These are phyloP conservation scores for Phallusia fumigata DNA, from an alignment of 23 tunicate genomes.

Conservation along the genomic window DNA sequence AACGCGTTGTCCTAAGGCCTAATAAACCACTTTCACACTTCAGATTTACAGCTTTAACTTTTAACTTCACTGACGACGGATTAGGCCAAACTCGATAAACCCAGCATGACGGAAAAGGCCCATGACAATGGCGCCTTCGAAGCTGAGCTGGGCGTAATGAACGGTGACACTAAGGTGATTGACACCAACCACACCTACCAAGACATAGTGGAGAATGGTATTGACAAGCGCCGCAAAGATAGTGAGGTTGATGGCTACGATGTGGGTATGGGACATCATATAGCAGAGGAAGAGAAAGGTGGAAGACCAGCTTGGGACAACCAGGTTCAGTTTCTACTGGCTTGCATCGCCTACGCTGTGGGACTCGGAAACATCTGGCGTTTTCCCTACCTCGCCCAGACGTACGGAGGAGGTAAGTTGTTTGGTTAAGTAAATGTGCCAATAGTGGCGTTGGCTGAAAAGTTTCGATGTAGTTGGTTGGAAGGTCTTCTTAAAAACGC, in stretches of 20 bases:
- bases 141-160: neutral
- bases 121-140: neutral
- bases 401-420: slow-evolving; percentile 91
- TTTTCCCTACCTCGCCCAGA: slow-evolving; percentile 98
- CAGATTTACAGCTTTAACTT: no score
- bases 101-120: neutral
- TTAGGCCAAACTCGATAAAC: no score
- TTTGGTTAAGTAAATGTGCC: no score
- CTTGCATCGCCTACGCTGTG: slow-evolving; percentile 98
- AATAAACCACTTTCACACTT: no score
- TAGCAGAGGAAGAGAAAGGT: slow-evolving; percentile 32
- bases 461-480: no score
- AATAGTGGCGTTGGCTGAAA: no score
- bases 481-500: no score
- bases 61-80: neutral
- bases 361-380: slow-evolving; percentile 99
- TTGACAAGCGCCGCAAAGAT: neutral
- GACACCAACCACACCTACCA: neutral
- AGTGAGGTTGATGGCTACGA: slow-evolving; percentile 39
- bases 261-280: slow-evolving; percentile 72
- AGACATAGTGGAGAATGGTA: neutral
- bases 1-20: no score
- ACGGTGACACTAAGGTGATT: neutral
- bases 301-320: slow-evolving; percentile 96
- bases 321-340: slow-evolving; percentile 92